Base-by-base conservation (phyloP, 2,888 invertebrate species). In the Heliconius cydno region DNA sequence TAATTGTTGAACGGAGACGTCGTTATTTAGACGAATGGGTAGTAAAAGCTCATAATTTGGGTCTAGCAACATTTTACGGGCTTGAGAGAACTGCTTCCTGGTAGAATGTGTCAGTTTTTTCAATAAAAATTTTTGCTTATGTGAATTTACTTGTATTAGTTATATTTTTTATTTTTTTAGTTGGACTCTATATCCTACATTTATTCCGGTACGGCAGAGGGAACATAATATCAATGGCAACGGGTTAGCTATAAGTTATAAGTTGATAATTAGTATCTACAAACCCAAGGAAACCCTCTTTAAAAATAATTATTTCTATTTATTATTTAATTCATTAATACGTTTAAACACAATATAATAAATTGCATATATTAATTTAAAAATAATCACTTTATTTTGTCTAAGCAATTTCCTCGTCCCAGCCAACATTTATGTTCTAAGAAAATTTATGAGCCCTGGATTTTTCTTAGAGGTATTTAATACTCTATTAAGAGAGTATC, bases 401-500 rank as follows among this genome's bases (percentile, higher is more conserved):
- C n/a, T 70, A 25, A 41, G 9, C 70, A 41, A 70, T 70, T 41
- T 41, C 15, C 70, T 25, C 41, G 41, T 41, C 41, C 41, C 13
- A 41, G 41, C 73, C n/a, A 60, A 60, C 4, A 38, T 57, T 72
- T 72, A 57, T 72, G 57, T 34, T 34, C 22, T 57, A 72, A 72
- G 57, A 57, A 72, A 72, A 34, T 77, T 71, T 71, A 79, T 73
- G 57, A 68, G 57, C 65, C 72, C 77, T 76, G 66, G 68, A 80
- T 78, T 67, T 70, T 66, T 78, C 72, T 78, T 74, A 79, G 66
- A 71, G 77, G 75, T 77, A 68, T 79, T 81, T 81, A 81, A 82
- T 71, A 80, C 79, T 82, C 83, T 85, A 85, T 85, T 83, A 84
- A 84, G 80, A 73, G 79, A 82, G 82, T 83, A 84, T 84, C 82